Conservation (phyloP, 2,113 vertebrate genomes). For the Phalacrocorax pelagicus region DNA sequence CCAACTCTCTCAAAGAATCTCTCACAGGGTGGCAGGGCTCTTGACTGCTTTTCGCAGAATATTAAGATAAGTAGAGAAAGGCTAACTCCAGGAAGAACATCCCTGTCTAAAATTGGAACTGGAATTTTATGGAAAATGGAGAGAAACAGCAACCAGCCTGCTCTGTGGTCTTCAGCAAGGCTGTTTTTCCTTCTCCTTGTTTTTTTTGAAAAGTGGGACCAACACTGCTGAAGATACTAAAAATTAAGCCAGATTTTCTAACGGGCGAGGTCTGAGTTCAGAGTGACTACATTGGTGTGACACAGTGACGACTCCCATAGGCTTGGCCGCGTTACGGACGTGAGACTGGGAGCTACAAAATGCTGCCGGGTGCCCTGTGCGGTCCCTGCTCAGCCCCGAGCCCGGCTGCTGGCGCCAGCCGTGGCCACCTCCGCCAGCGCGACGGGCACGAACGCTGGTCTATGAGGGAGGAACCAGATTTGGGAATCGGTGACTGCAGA, state of each 20-base stretch:
- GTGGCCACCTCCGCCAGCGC: neutral
- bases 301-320: neutral
- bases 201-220: neutral
- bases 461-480: neutral
- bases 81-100: neutral
- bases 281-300: accelerated
- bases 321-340: neutral
- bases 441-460: accelerated
- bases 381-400: neutral
- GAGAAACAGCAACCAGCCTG: neutral
- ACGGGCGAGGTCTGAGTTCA: neutral
- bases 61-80: neutral
- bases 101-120: neutral
- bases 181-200: accelerated
- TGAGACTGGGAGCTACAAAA: neutral
- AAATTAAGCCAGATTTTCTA: neutral
- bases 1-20: neutral
- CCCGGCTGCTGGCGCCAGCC: neutral
- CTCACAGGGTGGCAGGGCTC: neutral
- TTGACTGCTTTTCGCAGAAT: neutral
- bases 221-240: neutral
- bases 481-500: neutral
- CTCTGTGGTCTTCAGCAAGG: neutral
- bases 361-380: accelerated
- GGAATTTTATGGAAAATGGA: neutral